Evolutionary conservation across 2,888 invertebrate species (phyloP).

Genomic region (Listrodromus nycthemerus): DNA sequence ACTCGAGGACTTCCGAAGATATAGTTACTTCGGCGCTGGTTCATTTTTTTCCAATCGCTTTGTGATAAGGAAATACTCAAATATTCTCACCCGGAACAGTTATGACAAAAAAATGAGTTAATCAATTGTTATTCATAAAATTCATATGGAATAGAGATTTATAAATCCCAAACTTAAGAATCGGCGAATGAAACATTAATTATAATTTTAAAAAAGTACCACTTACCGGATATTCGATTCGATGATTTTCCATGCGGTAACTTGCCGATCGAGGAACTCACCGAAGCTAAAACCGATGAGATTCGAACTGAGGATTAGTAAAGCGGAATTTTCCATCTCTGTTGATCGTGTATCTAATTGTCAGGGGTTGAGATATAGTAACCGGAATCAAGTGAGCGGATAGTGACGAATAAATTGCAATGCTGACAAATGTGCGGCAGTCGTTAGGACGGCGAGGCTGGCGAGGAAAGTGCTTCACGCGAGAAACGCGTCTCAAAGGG

Average conservation of each 20-base stretch:
- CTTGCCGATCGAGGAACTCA: neutral
- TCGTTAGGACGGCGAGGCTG: conserved; percentile 16
- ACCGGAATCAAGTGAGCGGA: neutral
- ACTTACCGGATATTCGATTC: neutral
- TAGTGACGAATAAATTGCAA: neutral
- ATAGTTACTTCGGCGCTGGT: neutral
- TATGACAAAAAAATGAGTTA: too few relatives aligned
- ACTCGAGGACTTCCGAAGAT: too few relatives aligned
- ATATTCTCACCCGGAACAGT: too few relatives aligned
- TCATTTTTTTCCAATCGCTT: too few relatives aligned
- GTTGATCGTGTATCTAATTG: neutral
- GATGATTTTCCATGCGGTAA: neutral
- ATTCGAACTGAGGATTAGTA: neutral
- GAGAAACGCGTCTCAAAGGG: conserved; percentile 22
- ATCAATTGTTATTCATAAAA: too few relatives aligned
- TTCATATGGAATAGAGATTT: too few relatives aligned
- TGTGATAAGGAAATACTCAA: too few relatives aligned
- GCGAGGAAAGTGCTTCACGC: conserved; percentile 20
- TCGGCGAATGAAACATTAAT: too few relatives aligned
- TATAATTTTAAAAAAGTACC: neutral
- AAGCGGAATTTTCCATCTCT: neutral
- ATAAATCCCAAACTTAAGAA: too few relatives aligned
- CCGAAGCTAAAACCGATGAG: neutral
- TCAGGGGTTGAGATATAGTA: neutral
- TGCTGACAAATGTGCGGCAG: neutral